Base-by-base conservation (phyloP, 1,140 invertebrate genomes). In the Pentalonia nigronervosa region DNA sequence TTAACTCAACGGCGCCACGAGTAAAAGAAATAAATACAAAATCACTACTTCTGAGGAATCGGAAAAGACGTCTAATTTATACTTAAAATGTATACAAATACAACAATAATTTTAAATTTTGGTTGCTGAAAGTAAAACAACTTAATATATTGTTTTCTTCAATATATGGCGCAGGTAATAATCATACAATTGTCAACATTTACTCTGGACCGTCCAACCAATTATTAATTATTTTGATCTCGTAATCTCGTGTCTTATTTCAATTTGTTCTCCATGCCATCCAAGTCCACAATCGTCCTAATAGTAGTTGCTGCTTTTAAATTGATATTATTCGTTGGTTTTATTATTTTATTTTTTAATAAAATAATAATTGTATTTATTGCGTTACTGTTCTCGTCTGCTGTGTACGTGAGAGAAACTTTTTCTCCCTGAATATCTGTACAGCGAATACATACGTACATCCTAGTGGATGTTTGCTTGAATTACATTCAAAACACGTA, bases 351-450 rank as follows among this genome's bases (percentile, higher is more conserved):
- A 84, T 84, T 84, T 84, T 83, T 36, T 36, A 21, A 21, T 20
- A 81, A 81, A 81, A 81, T 81, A 81, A 81, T 81, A 36, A 81
- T 34, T 81, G 76, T 81, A 56, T 76, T 81, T 81, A 36, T 83
- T 83, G 34, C 20, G 34, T 83, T 83, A 41, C 36, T 36, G 21
- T 41, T 83, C 20, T 20, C 8, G 36, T 83, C 34, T 20, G 34
- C 17, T 36, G 23, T 21, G 34, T 41, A 41, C 36, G 36, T 11
- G 81, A 23, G 23, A 41, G 36, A 25, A 84, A 41, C 21, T n/a
- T 84, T 36, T 83, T 84, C 81, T 84, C 4, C 36, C 81, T 21
- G 36, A 84, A 41, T 34, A 34, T 34, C 81, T 23, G 36, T 41
- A 84, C 36, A 36, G 23, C 36, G 8, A n/a, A n/a, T n/a, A n/a